Evolutionary conservation across 2,797 vertebrate species (phyloP), one percentile per base, ranked within the genome.

Genomic region (Scyliorhinus canicula): DNA sequence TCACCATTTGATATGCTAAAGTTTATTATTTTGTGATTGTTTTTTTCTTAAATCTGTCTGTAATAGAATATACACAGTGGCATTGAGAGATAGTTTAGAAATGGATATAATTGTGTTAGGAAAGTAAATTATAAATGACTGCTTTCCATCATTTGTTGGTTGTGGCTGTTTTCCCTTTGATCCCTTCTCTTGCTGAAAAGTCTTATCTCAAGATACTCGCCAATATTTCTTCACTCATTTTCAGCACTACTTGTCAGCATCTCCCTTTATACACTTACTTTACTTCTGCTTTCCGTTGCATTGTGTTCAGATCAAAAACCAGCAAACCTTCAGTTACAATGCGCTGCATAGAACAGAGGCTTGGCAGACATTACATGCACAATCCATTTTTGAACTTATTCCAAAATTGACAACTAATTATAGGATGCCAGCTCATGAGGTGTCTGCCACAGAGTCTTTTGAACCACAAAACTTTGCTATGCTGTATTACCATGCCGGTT

Each of bases 171-270:
- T 91, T 63, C 44, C 8, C 40, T 44, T 65, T 65, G n/a, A 9
- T 91, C 65, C n/a, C 35, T 21, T 44, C 88, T 40, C 35, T 91
- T 91, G 88, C 35, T 91, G 86, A n/a, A 90, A 90, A 40, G 35
- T 86, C n/a, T 19, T 63, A 91, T 65, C 24, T 65, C n/a, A 65
- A 65, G 24, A 44, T 65, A 65, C 88, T 91, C 9, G 40, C 55
- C 65, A 21, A 40, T 65, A 16, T 63, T 91, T 91, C 6, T 63
- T 91, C 40, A n/a, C 57, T 44, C 9, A 63, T 26, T 91, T 28
- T 91, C 57, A 63, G 21, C 3, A 65, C 8, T 44, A 4, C 88
- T 65, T 40, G 57, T n/a, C 55, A n/a, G 5, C 1, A 14, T 60
- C n/a, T 91, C 21, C 57, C 60, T 65, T 91, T 57, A 57, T 57